A percentile compares a stretch with the other conserved stretches of the same genome.
phyloP scores from a whole-genome alignment of 2,888 invertebrate species.

The Chironomus riparius region DNA sequence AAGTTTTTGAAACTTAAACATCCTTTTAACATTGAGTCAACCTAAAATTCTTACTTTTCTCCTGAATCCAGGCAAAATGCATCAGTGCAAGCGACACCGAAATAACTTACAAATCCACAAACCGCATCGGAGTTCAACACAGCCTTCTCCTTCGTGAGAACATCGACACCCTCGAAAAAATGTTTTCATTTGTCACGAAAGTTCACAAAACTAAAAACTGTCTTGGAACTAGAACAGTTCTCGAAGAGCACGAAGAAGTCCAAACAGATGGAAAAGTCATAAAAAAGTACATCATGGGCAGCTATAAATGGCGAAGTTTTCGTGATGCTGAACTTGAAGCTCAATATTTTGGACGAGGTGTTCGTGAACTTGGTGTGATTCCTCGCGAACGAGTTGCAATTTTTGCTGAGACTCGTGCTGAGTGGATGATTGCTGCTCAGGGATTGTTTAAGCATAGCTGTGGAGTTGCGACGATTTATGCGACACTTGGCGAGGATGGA shows the following conservation, averaged over 20 bases:
- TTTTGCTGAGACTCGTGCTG: constrained; percentile 56
- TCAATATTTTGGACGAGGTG: constrained; percentile 70
- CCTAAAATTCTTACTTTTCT: too few species aligned
- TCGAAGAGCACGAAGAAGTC: constrained; percentile 87
- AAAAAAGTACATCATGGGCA: constrained; percentile 92
- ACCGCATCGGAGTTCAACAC: constrained; percentile 61
- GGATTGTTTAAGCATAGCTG: constrained; percentile 92
- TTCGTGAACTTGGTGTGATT: constrained; percentile 64
- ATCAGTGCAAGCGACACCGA: constrained; percentile 54
- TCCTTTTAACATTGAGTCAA: too few species aligned
- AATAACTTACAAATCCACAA: constrained; percentile 64
- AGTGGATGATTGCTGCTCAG: constrained; percentile 96
- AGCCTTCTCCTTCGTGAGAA: constrained; percentile 63
- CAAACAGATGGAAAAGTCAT: constrained; percentile 92
- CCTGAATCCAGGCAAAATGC: constrained; percentile 54
- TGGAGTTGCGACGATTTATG: constrained; percentile 94
- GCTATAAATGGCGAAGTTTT: constrained; percentile 84
- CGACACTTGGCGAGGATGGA: constrained; percentile 93
- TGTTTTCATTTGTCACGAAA: constrained; percentile 69
- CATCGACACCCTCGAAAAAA: constrained; percentile 72
- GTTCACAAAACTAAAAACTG: constrained; percentile 66
- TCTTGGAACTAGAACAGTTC: constrained; percentile 81
- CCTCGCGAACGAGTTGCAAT: not conserved
- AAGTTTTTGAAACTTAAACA: too few species aligned
- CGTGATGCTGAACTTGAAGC: constrained; percentile 64